Evolutionary conservation across 53 echinoderm and acorn worm species (phyloP).

Genomic region (Antedon mediterranea): DNA sequence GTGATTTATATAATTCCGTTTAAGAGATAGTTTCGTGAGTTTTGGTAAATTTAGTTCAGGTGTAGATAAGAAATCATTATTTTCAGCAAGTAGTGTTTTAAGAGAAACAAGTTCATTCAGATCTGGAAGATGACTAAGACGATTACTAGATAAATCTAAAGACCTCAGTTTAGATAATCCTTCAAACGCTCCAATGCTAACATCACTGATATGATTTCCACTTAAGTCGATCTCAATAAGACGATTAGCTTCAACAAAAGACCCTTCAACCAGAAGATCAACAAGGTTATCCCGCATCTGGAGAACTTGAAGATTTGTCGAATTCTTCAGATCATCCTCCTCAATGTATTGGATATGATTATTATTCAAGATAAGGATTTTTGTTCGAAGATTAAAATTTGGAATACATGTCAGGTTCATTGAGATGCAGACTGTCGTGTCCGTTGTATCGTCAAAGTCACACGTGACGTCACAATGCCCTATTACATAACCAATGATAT

Average conservation of each 20-base stretch:
- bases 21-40: background rate
- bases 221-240: background rate
- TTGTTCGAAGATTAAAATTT: background rate
- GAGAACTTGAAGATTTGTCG: background rate
- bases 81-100: background rate
- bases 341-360: background rate
- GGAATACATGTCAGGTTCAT: background rate
- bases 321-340: background rate
- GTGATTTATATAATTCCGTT: background rate
- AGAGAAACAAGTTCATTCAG: background rate
- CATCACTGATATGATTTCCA: background rate
- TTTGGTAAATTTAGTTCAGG: background rate
- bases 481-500: background rate
- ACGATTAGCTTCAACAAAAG: background rate
- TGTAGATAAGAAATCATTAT: background rate
- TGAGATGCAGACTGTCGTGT: background rate
- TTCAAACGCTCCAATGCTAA: background rate
- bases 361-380: background rate
- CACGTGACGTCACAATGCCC: background rate
- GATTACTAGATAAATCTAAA: background rate
- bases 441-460: background rate
- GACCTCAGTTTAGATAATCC: background rate
- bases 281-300: background rate
- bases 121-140: background rate
- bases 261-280: background rate